Base-by-base conservation (phyloP, 2,888 invertebrate genomes). In the Selenia dentaria region DNA sequence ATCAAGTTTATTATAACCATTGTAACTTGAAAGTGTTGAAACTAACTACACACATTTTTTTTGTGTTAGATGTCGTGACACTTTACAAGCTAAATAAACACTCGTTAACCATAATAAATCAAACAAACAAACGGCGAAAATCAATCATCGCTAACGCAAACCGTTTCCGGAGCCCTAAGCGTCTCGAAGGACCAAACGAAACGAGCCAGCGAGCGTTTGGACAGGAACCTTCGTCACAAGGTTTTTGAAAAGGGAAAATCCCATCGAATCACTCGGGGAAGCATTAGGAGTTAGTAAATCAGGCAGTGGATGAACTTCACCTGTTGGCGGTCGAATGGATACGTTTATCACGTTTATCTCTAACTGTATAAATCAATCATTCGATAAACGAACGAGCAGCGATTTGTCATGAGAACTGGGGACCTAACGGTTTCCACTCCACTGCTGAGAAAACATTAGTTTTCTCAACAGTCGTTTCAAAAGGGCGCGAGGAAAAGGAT, bases 321-420 rank as follows among this genome's bases (percentile, higher is more conserved):
- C 86, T 87, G 85, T 84, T 81, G 80, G 73, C 61, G 52, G 57
- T 62, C 47, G 32, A 36, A 65, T 59, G 51, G 62, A 58, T 62
- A 60, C 58, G 31, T 38, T 34, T 45, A 39, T 35, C 25, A 41
- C 51, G 56, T 70, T 35, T 45, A 45, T 46, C 39, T 39, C n/a
- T 14, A 28, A 58, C 62, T 61, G 65, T 72, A 86, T 85, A 82
- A 82, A 89, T 89, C 87, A 88, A 88, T 88, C 89, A 87, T 81
- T 83, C 86, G 83, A 84, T 88, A 80, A 83, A 69, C 67, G 60
- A 83, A 69, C 68, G 60, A 36, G 60, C 59, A 59, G 66, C 75
- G 70, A 86, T 88, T 88, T 87, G 85, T 87, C 88, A 81, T 67
- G 72, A 34, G 57, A 56, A 51, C 57, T 52, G 51, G 54, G 53